phyloP scores from a whole-genome alignment of 2,113 vertebrate genomes.

The Limnothrissa miodon region DNA sequence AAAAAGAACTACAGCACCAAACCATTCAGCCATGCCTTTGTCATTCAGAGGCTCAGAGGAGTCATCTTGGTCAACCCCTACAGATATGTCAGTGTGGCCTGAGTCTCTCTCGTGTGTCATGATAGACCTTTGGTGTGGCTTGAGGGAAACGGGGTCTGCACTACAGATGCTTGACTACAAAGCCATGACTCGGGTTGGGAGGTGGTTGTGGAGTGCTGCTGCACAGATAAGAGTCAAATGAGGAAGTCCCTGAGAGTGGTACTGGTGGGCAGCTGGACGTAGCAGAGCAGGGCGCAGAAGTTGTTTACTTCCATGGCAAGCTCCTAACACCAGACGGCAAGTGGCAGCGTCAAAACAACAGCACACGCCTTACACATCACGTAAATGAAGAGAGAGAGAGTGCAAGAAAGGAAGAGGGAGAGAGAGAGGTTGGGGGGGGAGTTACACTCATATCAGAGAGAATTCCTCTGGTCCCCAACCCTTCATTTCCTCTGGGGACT shows the following conservation, averaged over 20 bases:
- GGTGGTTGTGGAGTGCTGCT: background rate
- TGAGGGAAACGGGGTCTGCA: background rate
- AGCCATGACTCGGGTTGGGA: background rate
- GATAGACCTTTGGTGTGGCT: background rate
- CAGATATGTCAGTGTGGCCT: background rate
- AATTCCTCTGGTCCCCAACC: conserved; percentile 51
- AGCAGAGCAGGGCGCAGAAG: background rate
- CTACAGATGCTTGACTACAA: background rate
- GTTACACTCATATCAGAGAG: conserved; percentile 54
- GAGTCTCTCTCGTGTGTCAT: background rate
- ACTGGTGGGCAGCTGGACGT: conserved; percentile 21
- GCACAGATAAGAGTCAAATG: conserved; percentile 44
- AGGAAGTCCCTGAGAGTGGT: conserved; percentile 41
- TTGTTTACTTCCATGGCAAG: conserved; percentile 71
- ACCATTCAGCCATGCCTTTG: background rate
- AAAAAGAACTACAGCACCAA: background rate
- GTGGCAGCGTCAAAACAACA: conserved; percentile 74
- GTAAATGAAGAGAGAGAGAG: conserved; percentile 54
- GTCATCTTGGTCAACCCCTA: conserved; percentile 8
- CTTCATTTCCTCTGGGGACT: conserved; percentile 51
- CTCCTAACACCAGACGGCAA: conserved; percentile 68
- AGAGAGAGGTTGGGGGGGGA: conserved; percentile 21
- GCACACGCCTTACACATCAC: conserved; percentile 65
- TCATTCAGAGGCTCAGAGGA: background rate
- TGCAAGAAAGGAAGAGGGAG: background rate